Evolutionary conservation across 2,888 invertebrate species (phyloP), one percentile per base, ranked within the genome.

Genomic region (Lissonota sp.): DNA sequence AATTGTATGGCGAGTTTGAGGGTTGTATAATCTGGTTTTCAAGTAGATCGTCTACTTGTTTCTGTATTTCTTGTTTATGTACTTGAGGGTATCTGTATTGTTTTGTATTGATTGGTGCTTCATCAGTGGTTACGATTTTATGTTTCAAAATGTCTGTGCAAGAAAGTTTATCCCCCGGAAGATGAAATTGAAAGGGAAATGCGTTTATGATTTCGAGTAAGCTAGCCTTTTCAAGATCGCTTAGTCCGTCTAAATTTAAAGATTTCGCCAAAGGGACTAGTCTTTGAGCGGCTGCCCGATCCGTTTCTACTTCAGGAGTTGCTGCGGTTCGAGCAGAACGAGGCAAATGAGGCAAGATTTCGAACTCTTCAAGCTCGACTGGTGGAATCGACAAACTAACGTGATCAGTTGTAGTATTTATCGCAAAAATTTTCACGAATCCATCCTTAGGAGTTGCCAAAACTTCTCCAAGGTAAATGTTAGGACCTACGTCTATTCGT

Each of bases 91-190:
- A 71, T 2, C 62, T 60, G 14, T 71, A 71, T n/a, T 73, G 53
- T 26, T 60, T 73, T 0, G 73, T 73, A 7, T 58, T 57, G 4
- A 70, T 70, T 1, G 70, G 58, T 0, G 10, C n/a, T 39, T 58
- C 70, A 14, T 70, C 62, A 1, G 42, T 72, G 0, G 72, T 72
- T 6, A 53, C 63, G 3, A 72, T 72, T 53, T 72, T 72, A n/a
- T 72, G 72, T 0, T 6, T 37, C 0, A 53, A 6, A 1, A 40
- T 53, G 4, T 40, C 62, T 8, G 72, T 62, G 5, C 40, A 7
- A 12, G 62, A 62, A 10, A 72, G 16, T 12, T 49, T 39, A 26
- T 72, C 72, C 0, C 46, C 51, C 6, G 62, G 62, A 1, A 72
- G 7, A 40, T 53, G 44, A 14, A 73, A 64, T 49, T 73, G 64